Evolutionary conservation across 2,797 vertebrate species (phyloP), one percentile per base, ranked within the genome.

Genomic region (Chaenodraco wilsoni): DNA sequence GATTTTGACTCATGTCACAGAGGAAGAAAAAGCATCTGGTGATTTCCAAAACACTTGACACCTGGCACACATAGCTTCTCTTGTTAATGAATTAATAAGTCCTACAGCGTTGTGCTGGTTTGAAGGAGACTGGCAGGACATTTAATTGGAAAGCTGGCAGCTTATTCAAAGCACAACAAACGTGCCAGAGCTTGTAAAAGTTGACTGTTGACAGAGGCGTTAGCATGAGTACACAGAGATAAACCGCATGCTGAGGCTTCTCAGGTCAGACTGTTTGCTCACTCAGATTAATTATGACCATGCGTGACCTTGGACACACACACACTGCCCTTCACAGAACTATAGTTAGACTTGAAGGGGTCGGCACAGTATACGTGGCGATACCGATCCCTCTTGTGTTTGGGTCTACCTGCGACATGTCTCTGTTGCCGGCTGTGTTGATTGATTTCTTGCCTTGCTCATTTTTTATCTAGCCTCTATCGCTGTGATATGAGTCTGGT

Each of bases 111-210:
- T 63, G 9, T 76, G 66, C 44, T 75, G 69, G 69, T 78, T 74
- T 85, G 72, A 84, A 82, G 68, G 64, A 84, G 78, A 84, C 64
- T 58, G 81, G 77, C 76, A 69, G 31, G 54, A 72, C 62, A 84
- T 84, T 88, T 92, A 88, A 93, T 88, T 87, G 81, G 79, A 81
- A 89, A 79, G 66, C 80, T 83, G 86, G 83, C 85, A 84, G 83
- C 86, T 87, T 71, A 86, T 84, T 58, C 61, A 68, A 84, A 84
- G 76, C 75, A 74, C 79, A 84, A 81, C 85, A 88, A 87, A 91
- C 62, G 65, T 77, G 84, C 79, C 75, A 76, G 65, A 75, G 76
- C 83, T 87, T 76, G 83, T 86, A 79, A 87, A 89, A 86, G 78
- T 82, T 79, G 74, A 82, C 81, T 86, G 84, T 88, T 86, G 83